Evolutionary conservation across 53 echinoderm and acorn worm species (phyloP).

Genomic region (Paracentrotus lividus): DNA sequence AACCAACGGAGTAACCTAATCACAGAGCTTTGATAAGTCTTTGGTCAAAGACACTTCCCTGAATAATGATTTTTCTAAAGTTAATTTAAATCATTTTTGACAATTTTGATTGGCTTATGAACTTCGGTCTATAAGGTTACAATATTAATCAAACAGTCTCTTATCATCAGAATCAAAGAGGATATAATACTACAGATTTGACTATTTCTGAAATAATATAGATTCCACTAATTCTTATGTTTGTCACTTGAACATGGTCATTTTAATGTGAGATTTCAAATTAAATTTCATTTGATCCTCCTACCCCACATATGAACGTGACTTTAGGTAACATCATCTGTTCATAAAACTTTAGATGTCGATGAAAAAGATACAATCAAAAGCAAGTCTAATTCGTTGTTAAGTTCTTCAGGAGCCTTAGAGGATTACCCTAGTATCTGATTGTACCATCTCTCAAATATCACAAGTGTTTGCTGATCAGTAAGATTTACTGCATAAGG

Average conservation of each 20-base stretch:
- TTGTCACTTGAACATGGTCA: too few species aligned
- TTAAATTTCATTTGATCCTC: background rate
- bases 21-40: too few species aligned
- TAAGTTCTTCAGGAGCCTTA: background rate
- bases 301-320: background rate
- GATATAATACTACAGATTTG: background rate
- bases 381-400: background rate
- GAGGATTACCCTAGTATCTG: background rate
- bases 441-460: background rate
- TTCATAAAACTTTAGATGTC: background rate
- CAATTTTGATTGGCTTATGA: background rate
- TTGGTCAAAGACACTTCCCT: too few species aligned
- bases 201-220: background rate
- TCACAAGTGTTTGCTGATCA: constrained; percentile 9
- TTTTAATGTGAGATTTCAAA: background rate
- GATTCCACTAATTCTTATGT: too few species aligned
- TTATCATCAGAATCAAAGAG: background rate
- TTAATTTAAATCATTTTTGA: background rate
- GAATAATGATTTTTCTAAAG: too few species aligned
- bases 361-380: background rate
- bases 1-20: too few species aligned
- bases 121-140: background rate
- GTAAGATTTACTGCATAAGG: background rate
- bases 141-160: background rate
- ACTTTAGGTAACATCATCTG: background rate